Base-by-base conservation (phyloP, 2,113 vertebrate genomes). In the Notothenia rossii region DNA sequence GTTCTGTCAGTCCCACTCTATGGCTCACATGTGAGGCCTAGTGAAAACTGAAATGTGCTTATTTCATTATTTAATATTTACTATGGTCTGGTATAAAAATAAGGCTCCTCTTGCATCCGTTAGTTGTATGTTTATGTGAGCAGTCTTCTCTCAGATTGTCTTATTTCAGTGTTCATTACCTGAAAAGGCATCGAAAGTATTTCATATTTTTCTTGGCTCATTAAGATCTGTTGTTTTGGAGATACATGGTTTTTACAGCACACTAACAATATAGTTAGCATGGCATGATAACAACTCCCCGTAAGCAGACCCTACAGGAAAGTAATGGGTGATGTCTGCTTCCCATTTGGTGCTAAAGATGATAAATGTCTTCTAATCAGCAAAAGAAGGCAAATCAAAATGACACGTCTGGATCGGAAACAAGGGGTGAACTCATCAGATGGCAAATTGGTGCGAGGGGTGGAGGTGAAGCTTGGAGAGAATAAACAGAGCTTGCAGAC, bases 401-500 rank as follows among this genome's bases (percentile, higher is more conserved):
- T 82, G 82, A 89, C 83, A 89, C 17, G 74, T 81, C 80, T 81
- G 85, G 82, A 83, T 83, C 62, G 50, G 88, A 92, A 84, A 77
- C 75, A 86, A 85, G 86, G 69, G 77, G 51, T 77, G 62, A 84
- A 77, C 77, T 65, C 66, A 80, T 88, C 79, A 88, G 74, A 89
- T 90, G 83, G 77, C 65, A 72, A 68, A 82, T 54, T 50, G 82
- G 71, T 79, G 79, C 58, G 22, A 66, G 66, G 75, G 81, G 73
- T 66, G 75, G 81, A 84, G 85, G 88, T 84, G 75, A 82, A 77
- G 71, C 78, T 89, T 50, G 79, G 83, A 85, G 83, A 93, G 83
- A 90, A 89, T 79, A 91, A 94, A 92, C 79, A 84, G 85, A 92
- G 85, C 90, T 85, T 76, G 84, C 82, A 92, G 91, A 91, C 82